Evolutionary conservation across 1,140 invertebrate species (phyloP), one percentile per base, ranked within the genome.

Genomic region (Drosophila bocki): DNA sequence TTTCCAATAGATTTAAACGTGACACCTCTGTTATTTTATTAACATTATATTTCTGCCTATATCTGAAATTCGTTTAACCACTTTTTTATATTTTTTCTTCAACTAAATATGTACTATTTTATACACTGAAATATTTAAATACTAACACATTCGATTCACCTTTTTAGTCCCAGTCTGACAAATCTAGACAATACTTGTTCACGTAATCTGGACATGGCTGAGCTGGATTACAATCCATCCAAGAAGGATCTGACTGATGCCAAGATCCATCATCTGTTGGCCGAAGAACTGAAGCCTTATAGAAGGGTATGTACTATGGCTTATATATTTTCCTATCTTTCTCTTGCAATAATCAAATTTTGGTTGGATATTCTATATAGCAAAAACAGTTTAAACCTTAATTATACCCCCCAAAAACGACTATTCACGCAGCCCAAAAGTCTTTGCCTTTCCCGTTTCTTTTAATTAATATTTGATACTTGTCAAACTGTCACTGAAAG

Each of bases 151-250:
- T 33, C 48, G 15, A 19, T 50, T 19, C 12, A 22, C 19, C 19
- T 39, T 26, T 48, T 39, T 92, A 97, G 96, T 93, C 95, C 95
- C 65, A 97, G 96, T 93, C 96, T 96, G 91, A 96, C 95, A 82
- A 96, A 97, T 93, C 93, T 97, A 81, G 96, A 97, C 91, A 94
- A 96, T 12, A 96, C 95, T 47, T 93, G 88, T 41, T 96, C 95
- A 3, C 97, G 97, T 95, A 98, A 98, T 93, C 95, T 98, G 78
- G 98, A 99, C 92, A 96, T 98, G 94, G 97, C 97, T 92, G 97
- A 98, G 91, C 93, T 98, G 80, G 97, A 98, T 91, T 98, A 98
- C 91, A 98, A 97, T 94, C 97, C 97, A 58, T 97, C 96, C 42
- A 97, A 96, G 88, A 97, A 97, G 92, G 97, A 98, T 94, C 93